Evolutionary conservation across 2,797 vertebrate genomes (phyloP).

Genomic region (Peromyscus melanophrys): DNA sequence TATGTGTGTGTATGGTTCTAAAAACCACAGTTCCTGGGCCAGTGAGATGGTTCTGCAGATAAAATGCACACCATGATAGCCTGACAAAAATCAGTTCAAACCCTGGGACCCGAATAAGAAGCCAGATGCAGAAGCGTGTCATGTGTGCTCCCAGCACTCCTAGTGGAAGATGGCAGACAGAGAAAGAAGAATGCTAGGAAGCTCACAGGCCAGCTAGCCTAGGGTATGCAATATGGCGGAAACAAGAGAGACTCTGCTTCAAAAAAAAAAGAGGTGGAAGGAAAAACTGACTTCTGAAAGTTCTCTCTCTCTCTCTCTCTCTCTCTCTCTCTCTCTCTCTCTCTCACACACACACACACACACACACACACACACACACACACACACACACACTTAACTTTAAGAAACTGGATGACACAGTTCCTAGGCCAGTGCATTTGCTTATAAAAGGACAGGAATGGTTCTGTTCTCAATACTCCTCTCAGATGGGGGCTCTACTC

Average conservation of each 20-base stretch:
- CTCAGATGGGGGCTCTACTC: slow-evolving; percentile 43
- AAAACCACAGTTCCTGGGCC: not conserved
- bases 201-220: not conserved
- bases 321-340: too few species aligned
- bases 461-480: not conserved
- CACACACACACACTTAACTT: not conserved
- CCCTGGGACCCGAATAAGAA: not conserved
- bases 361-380: not conserved
- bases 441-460: slow-evolving; percentile 47
- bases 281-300: not conserved
- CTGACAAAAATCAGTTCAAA: too few species aligned
- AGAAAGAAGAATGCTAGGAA: not conserved
- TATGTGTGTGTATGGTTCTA: not conserved
- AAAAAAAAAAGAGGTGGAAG: not conserved
- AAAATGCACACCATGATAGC: too few species aligned
- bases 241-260: not conserved
- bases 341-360: not conserved
- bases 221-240: not conserved
- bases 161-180: not conserved
- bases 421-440: slow-evolving; percentile 48
- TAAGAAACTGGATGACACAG: not conserved
- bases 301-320: not conserved
- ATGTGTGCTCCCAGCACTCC: not conserved
- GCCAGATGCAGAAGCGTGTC: not conserved
- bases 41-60: not conserved